Conservation (phyloP, 2,797 vertebrate genomes). For the Kryptopterus vitreolus region DNA sequence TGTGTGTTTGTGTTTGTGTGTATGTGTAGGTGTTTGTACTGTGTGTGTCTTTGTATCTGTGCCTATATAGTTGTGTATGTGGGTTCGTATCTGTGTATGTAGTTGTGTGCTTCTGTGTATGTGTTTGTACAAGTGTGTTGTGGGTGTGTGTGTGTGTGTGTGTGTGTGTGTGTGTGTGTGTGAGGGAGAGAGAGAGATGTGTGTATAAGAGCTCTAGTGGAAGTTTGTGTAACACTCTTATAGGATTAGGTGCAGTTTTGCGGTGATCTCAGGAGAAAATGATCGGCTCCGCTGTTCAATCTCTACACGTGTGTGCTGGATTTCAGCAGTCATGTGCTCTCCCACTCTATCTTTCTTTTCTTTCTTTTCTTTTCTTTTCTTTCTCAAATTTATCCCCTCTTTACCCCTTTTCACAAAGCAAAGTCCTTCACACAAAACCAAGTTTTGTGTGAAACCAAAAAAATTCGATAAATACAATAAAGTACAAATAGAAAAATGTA, state of each 20-base stretch:
- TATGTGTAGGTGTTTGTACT: too few relatives aligned
- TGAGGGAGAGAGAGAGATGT: neutral
- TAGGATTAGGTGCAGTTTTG: neutral
- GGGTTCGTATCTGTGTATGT: too few relatives aligned
- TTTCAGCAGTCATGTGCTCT: neutral
- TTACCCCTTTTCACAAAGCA: neutral
- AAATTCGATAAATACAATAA: too few relatives aligned
- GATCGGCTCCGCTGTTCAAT: neutral
- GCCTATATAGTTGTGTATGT: too few relatives aligned
- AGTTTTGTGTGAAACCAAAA: neutral
- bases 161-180: constrained; percentile 11
- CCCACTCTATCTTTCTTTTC: neutral
- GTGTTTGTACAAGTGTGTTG: too few relatives aligned
- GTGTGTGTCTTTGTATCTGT: too few relatives aligned
- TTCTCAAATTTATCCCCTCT: neutral
- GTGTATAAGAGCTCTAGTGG: neutral
- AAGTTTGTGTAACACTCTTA: neutral
- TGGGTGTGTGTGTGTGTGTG: constrained; percentile 39
- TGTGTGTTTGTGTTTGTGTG: too few relatives aligned
- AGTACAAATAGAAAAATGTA: too few relatives aligned
- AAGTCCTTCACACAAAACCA: neutral
- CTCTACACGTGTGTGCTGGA: neutral
- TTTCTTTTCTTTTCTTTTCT: neutral
- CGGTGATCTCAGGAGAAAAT: neutral
- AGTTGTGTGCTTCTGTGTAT: too few relatives aligned